Evolutionary conservation across 1,140 invertebrate species (phyloP), one percentile per base, ranked within the genome.

Genomic region (Luehdorfia chinensis): DNA sequence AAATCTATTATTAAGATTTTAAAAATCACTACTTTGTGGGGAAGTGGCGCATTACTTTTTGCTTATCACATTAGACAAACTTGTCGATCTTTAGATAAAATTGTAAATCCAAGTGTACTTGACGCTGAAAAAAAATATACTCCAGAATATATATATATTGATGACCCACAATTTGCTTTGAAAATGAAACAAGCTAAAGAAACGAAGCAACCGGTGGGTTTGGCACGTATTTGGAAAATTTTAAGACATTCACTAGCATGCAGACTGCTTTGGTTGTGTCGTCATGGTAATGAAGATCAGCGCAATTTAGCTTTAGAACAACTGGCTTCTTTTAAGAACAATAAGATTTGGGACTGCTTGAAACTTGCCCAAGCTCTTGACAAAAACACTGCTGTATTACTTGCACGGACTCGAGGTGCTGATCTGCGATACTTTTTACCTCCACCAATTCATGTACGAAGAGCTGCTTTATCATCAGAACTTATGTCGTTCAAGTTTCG

Each of bases 351-450:
- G 90, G 90, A 92, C 49, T 92, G 88, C 70, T 67, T 75, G 13
- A 88, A 91, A 51, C 79, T 93, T 28, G 91, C 92, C 7, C 91
- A 92, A 76, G 90, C 90, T 61, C 80, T 91, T 30, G 90, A 93
- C 75, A 85, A 89, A 31, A 89, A 84, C 64, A 93, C 90, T 19
- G 91, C 91, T 2, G 87, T 92, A 2, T 84, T 88, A 19, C 76
- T 93, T 15, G 91, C 92, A 15, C 70, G 91, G 59, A 89, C 88
- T 5, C 57, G 76, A 23, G 85, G 89, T 54, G 87, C 85, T 11
- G 89, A 93, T 67, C 61, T 88, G 39, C 73, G 89, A 12, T 91
- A 92, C 50, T 92, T 93, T 62, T 59, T 92, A n/a, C 88, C 89
- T 27, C 90, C 92, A 4, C 91, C 91, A 1, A 88, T 90, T 25